Evolutionary conservation across 2,797 vertebrate species (phyloP), one percentile per base, ranked within the genome.

Genomic region (Lutjanus argentimaculatus): DNA sequence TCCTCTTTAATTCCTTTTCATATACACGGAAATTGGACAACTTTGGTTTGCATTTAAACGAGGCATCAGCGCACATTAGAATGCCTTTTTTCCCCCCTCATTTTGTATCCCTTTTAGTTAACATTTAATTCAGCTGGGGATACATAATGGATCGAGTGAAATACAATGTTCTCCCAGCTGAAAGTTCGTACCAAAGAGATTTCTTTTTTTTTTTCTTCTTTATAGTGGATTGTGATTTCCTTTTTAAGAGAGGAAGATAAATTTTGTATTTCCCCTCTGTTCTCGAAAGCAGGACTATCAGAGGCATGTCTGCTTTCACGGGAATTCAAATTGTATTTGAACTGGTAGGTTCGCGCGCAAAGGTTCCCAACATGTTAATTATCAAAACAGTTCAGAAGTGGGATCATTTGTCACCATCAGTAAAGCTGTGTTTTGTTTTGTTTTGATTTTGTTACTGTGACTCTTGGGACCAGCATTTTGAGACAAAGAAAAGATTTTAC

Each of bases 61-160:
- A 79, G 4, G 52, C 70, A 52, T 80, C 42, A 46, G 25, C 56
- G 42, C 72, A 62, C 43, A 67, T 79, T n/a, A 58, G 43, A 82
- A 65, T 62, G 22, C 1, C 3, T 36, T 3, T 45, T 77, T n/a
- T 53, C 3, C 3, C 3, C 17, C 13, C 25, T 40, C 25, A 43
- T 25, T 72, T 12, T 48, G 40, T 67, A 19, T 64, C 52, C 36
- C 49, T 80, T 80, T 84, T 78, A 62, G 62, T 79, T 75, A 73
- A 80, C 25, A 79, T 66, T 81, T 64, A 71, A 75, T 79, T 79
- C 57, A 75, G 30, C 52, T 48, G 42, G 65, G 66, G 53, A 79
- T 78, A 25, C 21, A 74, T 69, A 46, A 67, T 74, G 36, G 30
- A 67, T 36, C 46, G 14, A 46, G 17, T 52, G 59, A 67, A 53